These are phyloP conservation scores for Trileptium ribeirensis DNA, from an alignment of 2,888 invertebrate genomes.

Conservation along the genomic window DNA sequence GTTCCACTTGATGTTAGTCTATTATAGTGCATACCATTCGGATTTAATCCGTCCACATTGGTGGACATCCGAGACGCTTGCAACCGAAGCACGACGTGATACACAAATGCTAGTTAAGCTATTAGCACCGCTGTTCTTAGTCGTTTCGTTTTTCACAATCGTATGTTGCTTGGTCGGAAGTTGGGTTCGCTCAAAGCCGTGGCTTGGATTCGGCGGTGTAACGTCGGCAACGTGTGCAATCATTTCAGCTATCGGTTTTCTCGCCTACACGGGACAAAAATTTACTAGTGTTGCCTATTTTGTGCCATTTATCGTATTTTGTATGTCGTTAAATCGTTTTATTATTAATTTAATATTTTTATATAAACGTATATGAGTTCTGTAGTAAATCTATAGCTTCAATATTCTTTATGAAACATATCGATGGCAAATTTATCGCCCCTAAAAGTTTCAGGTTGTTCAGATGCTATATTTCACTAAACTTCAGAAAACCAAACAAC, in stretches of 20 bases:
- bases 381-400: too few relatives aligned
- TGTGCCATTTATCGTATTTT: slow-evolving; percentile 51
- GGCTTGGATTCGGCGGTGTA: slow-evolving; percentile 79
- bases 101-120: slow-evolving; percentile 44
- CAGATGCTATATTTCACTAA: too few relatives aligned
- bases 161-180: slow-evolving; percentile 53
- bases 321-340: too few relatives aligned
- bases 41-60: slow-evolving; percentile 34
- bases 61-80: slow-evolving; percentile 50
- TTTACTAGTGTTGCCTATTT: slow-evolving; percentile 49
- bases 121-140: slow-evolving; percentile 45
- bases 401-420: too few relatives aligned
- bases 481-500: too few relatives aligned
- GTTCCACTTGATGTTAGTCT: background rate
- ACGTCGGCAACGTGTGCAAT: slow-evolving; percentile 85
- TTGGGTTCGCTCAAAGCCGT: slow-evolving; percentile 83
- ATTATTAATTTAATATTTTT: too few relatives aligned
- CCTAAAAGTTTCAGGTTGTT: too few relatives aligned
- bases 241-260: slow-evolving; percentile 76
- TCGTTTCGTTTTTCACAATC: slow-evolving; percentile 47
- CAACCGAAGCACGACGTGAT: slow-evolving; percentile 45
- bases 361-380: too few relatives aligned
- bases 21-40: background rate
- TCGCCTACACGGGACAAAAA: slow-evolving; percentile 68
- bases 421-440: too few relatives aligned